Evolutionary conservation across 2,797 vertebrate genomes (phyloP), one percentile per base, ranked within the genome.

Genomic region (Thaleichthys pacificus): DNA sequence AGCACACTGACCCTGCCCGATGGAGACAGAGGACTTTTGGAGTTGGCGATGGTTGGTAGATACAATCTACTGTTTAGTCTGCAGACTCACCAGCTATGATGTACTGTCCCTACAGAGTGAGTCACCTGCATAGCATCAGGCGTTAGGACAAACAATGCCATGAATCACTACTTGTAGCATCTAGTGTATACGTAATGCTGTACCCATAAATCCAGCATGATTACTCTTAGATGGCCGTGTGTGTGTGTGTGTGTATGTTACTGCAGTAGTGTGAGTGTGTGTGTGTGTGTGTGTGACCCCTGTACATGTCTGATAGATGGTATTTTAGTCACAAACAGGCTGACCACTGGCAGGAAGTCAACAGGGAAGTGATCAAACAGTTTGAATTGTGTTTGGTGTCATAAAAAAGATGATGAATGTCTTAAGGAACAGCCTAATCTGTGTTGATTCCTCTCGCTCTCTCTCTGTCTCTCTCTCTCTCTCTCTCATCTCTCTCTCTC

Each of bases 361-460:
- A 58, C 38, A 73, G 80, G 81, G 84, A 85, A 82, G 66, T 76
- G 69, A 74, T 82, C 74, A 77, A 80, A 68, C 77, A 66, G 74
- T 70, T 64, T 82, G 79, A 86, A 85, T 85, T 69, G 84, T 78
- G 77, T 72, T 73, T 76, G 82, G 80, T 82, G 66, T 66, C 67
- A 69, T 82, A 64, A 70, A 62, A 62, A 68, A 73, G 15, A 73
- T 78, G 77, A 85, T 72, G 76, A 81, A 77, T 71, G 71, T 35
- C 17, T 66, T 42, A 42, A 24, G 7, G 38, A 24, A 66, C 22
- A 8, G 38, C 15, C 7, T 66, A 21, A 7, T 19, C 42, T 22
- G 57, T 54, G 42, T 56, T 69, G 57, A 60, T 24, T 61, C 17
- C 60, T 74, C 66, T 73, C 54, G 49, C 32, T 47, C 64, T 21